Conservation (phyloP, 2,113 vertebrate species). For the Fulmarus glacialis region DNA sequence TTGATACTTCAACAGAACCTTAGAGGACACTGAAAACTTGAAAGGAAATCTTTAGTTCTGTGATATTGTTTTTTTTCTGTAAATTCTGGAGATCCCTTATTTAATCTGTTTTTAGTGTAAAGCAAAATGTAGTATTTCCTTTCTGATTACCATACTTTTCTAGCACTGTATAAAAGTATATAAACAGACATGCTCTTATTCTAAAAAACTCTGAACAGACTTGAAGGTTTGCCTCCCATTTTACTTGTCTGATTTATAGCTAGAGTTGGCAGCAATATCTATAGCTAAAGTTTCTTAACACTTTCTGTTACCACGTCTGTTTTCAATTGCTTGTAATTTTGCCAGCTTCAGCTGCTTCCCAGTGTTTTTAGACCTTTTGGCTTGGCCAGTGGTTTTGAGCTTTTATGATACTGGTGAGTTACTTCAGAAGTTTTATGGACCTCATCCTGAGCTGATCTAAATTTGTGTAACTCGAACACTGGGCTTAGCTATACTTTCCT, state of each 20-base stretch:
- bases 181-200: constrained; percentile 8
- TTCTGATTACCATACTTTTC: neutral
- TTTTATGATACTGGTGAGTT: constrained; percentile 65
- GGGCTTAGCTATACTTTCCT: constrained; percentile 45
- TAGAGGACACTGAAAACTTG: neutral
- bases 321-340: constrained; percentile 61
- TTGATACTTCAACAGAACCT: neutral
- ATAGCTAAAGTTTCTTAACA: constrained; percentile 55
- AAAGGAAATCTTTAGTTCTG: neutral
- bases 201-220: constrained; percentile 14
- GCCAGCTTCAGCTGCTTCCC: constrained; percentile 48
- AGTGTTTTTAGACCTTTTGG: constrained; percentile 59
- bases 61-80: neutral
- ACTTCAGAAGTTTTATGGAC: constrained; percentile 68
- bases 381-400: constrained; percentile 58
- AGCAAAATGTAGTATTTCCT: neutral
- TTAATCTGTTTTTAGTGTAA: neutral
- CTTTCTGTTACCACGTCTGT: constrained; percentile 52
- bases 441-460: constrained; percentile 63
- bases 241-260: constrained; percentile 48
- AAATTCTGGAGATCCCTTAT: neutral
- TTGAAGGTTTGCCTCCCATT: constrained; percentile 23
- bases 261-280: constrained; percentile 42
- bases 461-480: constrained; percentile 50
- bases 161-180: neutral